Evolutionary conservation across 2,797 vertebrate species (phyloP).

Genomic region (Balearica regulorum): DNA sequence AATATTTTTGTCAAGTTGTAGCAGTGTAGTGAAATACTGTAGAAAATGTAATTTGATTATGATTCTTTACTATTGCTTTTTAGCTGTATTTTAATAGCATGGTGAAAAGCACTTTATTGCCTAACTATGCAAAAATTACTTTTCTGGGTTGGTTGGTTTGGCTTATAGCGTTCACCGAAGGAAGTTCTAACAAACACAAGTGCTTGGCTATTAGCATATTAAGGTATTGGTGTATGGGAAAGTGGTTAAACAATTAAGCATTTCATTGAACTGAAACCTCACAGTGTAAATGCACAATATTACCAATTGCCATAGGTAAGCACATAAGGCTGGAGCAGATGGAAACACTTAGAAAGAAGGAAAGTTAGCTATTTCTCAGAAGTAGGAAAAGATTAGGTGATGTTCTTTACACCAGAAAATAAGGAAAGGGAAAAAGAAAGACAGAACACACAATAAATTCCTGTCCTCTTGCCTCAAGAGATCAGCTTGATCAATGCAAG

Average conservation of each 20-base stretch:
- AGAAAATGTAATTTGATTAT: neutral
- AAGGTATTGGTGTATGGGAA: neutral
- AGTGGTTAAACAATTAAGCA: neutral
- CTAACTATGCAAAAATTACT: neutral
- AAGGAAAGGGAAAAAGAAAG: neutral
- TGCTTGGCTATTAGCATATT: neutral
- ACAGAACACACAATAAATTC: neutral
- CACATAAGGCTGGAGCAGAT: neutral
- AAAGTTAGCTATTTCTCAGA: neutral
- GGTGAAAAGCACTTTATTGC: neutral
- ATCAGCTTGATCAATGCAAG: neutral
- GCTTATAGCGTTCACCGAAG: neutral
- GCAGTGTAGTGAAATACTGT: neutral
- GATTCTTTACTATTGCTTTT: neutral
- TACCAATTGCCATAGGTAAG: neutral
- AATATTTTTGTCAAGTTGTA: neutral
- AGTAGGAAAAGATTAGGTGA: neutral
- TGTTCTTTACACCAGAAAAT: neutral
- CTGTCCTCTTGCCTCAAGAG: neutral
- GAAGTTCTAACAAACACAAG: neutral
- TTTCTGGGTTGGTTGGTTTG: neutral
- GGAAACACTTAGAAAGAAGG: neutral
- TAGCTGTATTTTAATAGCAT: neutral
- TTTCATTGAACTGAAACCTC: neutral
- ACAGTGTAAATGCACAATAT: neutral